Evolutionary conservation across 1,140 invertebrate species (phyloP), one percentile per base, ranked within the genome.

Genomic region (Lasioglossum baleicum): DNA sequence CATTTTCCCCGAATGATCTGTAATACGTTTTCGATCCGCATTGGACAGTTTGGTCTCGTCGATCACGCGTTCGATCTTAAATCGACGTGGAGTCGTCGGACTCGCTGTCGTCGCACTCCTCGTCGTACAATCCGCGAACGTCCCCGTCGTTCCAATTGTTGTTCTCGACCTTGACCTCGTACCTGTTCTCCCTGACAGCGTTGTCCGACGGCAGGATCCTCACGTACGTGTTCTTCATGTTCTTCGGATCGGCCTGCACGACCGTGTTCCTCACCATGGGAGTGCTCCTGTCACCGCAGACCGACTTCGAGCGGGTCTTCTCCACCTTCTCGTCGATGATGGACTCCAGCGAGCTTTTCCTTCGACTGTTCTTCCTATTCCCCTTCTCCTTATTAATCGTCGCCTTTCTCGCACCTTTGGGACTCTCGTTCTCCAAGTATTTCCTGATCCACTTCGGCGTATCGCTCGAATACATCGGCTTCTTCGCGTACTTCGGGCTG

Each of bases 41-140:
- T 63, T 13, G 13, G 8, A 15, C 26, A 4, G 7, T 61, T 17
- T 35, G 2, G 17, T 63, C n/a, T 7, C 5, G 11, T 64, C 13
- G 13, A 40, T 20, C 48, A 35, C 35, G 35, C 72, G n/a, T 40
- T 22, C 15, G 3, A 71, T 81, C 91, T 35, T 90, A 92, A 67
- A 92, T 90, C 35, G 92, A 92, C 22, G 92, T 92, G 7, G 92
- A 92, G 80, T 91, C 90, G 17, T 92, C 92, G 22, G 90, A 87
- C 40, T 91, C 90, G 68, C 83, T 89, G 66, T 92, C 89, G 20
- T 89, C 89, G 63, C 83, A 88, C 7, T 89, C 88, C 51, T 88
- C 86, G 7, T 79, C 86, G 53, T 88, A 88, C 8, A 82, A 40
- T 79, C 88, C 83, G 7, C 86, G 87, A 26, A 81, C 65, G 7